Evolutionary conservation across 2,113 vertebrate genomes (phyloP), one percentile per base, ranked within the genome.

Genomic region (Nycticryphes semicollaris): DNA sequence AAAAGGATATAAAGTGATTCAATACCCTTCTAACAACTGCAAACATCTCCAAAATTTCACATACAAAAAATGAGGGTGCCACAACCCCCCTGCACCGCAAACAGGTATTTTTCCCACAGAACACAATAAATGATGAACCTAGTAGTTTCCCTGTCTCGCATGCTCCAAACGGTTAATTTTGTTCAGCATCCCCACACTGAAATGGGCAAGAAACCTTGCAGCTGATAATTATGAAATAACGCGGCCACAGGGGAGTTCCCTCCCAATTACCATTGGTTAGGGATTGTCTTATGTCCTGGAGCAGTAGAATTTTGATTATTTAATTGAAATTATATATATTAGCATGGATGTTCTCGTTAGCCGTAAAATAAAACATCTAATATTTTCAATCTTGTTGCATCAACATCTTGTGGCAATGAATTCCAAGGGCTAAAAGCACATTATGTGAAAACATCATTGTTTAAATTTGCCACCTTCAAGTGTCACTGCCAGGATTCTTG

Each of bases 301-400:
- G 94, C 92, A 48, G 66, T 48, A 89, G 90, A 73, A 92, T 93
- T 95, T 89, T 87, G 94, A 94, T 84, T 93, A 94, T 97, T 97
- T 96, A 95, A 96, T 94, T 96, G 94, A 95, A 96, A 96, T 84
- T 92, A 95, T 79, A 87, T 76, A 62, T 84, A 94, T 90, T 77
- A 94, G 66, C 87, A 66, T 33, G 80, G 89, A 85, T 93, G 86
- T 87, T 87, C 96, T 96, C 24, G 22, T 96, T 93, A 93, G 50
- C 77, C 86, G 30, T 78, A 94, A 91, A 95, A 96, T 90, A 96
- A 96, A 96, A 93, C 20, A 76, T 76, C 81, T 82, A 79, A 74
- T 85, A 75, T 91, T 92, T 93, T 84, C 89, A 79, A 28, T 94
- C 81, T 87, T 62, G 51, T 93, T 95, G 81, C 87, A 87, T 87